Evolutionary conservation across 2,113 vertebrate genomes (phyloP).

Genomic region (Mionectes macconnelli): DNA sequence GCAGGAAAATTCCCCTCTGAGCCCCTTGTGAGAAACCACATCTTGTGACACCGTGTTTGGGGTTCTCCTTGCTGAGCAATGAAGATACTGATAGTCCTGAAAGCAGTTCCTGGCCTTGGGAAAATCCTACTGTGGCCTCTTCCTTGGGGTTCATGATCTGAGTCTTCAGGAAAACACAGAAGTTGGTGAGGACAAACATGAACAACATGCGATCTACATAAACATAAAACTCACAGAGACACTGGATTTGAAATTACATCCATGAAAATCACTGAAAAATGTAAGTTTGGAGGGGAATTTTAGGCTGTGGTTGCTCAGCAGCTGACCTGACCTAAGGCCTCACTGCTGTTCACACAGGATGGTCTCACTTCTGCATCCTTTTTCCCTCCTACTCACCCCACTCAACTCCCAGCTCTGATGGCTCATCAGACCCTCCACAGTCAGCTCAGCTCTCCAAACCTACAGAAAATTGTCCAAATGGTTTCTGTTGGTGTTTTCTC

Average conservation of each 20-base stretch:
- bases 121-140: background rate
- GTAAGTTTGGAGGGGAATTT: background rate
- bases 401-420: background rate
- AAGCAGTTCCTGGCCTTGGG: background rate
- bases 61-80: background rate
- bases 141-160: background rate
- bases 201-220: background rate
- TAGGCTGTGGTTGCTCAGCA: background rate
- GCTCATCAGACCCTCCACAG: background rate
- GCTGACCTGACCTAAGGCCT: background rate
- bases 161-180: background rate
- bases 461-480: background rate
- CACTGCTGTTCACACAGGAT: background rate
- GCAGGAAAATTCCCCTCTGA: background rate
- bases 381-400: background rate
- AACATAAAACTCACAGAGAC: background rate
- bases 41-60: background rate
- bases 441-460: background rate
- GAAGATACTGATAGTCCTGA: background rate
- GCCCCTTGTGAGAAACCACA: background rate
- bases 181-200: background rate
- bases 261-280: background rate
- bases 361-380: background rate
- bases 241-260: background rate
- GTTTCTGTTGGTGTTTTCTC: background rate